Base-by-base conservation (phyloP, 2,888 invertebrate species). In the Drosophila setosimentum region DNA sequence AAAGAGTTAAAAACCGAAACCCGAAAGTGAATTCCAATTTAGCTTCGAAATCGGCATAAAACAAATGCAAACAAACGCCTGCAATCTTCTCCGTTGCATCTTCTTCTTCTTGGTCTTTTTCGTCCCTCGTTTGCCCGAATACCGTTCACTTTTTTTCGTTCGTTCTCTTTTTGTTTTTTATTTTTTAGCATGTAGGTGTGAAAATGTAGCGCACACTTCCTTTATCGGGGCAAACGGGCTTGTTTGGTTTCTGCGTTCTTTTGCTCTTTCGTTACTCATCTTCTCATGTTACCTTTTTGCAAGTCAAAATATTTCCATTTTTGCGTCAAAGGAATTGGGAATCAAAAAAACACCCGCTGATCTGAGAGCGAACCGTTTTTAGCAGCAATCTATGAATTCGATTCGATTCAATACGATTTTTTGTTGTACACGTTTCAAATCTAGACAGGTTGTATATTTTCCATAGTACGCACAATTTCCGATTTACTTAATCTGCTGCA, bases 151-250 rank as follows among this genome's bases (percentile, higher is more conserved):
- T 73, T 64, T 65, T 57, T 70, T 62, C 58, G 70, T 51, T 74
- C 35, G 35, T 61, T 58, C 49, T 73, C 71, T 68, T 70, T 55
- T 54, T 50, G 42, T 64, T 62, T 68, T 75, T 68, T 16, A 24
- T 45, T 82, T 90, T 91, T 91, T 91, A 92, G 90, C 91, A 73
- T 82, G 80, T 91, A 91, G 91, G 91, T 91, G 91, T 90, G 92
- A 91, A 91, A 91, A 92, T 82, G 77, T 76, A 76, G 71, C 80
- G 68, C 75, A 73, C 87, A 90, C 90, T 87, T 87, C 86, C 89
- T 90, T 90, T 87, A 87, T 87, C 87, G 72, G 67, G 67, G 58
- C n/a, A 27, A 58, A 61, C 63, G 71, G 74, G 84, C 53, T 69
- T 81, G 76, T 78, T 71, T 87, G 68, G 42, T 64, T 73, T 58